phyloP scores from a whole-genome alignment of 2,797 vertebrate species.

The Gymnothorax reevesii region DNA sequence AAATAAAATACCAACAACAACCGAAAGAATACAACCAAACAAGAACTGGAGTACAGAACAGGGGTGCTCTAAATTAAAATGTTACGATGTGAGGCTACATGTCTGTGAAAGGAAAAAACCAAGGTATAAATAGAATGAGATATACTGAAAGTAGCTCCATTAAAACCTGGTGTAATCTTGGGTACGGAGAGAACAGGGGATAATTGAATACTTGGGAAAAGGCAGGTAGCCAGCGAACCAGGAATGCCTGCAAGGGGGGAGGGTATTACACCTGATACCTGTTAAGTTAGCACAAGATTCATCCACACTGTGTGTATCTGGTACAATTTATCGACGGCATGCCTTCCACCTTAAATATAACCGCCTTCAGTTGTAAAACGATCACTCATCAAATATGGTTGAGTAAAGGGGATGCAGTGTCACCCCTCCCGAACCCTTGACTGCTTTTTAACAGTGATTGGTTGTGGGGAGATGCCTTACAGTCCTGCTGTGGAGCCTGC shows the following conservation, averaged over 20 bases:
- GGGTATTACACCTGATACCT: neutral
- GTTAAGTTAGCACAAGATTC: neutral
- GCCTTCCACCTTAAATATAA: conserved; percentile 8
- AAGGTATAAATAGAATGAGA: too few relatives aligned
- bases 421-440: conserved; percentile 13
- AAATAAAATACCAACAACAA: too few relatives aligned
- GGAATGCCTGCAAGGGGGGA: too few relatives aligned
- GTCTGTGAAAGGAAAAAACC: too few relatives aligned
- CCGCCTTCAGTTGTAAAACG: neutral
- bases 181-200: neutral
- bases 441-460: conserved; percentile 32
- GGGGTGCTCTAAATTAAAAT: too few relatives aligned
- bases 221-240: too few relatives aligned
- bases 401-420: conserved; percentile 21
- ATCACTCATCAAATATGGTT: conserved; percentile 1
- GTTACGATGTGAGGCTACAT: too few relatives aligned
- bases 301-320: neutral
- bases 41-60: too few relatives aligned
- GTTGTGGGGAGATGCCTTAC: conserved; percentile 20
- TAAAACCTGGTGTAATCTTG: too few relatives aligned
- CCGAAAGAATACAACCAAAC: too few relatives aligned
- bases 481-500: conserved; percentile 24
- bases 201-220: neutral
- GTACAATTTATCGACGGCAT: neutral
- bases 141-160: too few relatives aligned